phyloP scores from a whole-genome alignment of 2,113 vertebrate genomes.

The Tauraco erythrolophus region DNA sequence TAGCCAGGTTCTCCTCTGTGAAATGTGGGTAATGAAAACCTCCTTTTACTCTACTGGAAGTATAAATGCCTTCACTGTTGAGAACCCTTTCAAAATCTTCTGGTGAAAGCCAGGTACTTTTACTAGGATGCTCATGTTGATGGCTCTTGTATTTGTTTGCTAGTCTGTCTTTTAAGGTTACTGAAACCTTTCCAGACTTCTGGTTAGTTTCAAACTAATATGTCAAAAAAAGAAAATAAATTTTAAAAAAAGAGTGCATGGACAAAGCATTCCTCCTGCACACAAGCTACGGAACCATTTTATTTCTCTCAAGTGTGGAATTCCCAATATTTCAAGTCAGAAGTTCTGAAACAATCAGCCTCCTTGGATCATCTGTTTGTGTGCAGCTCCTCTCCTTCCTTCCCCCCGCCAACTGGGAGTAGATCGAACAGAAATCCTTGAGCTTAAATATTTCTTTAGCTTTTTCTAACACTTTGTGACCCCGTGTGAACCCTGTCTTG shows the following conservation, averaged over 20 bases:
- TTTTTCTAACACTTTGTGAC: background rate
- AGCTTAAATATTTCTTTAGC: conserved; percentile 31
- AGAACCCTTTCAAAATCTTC: background rate
- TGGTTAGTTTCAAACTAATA: conserved; percentile 32
- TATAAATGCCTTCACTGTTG: conserved; percentile 2
- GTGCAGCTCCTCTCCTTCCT: background rate
- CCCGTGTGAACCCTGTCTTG: background rate
- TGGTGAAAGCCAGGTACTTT: conserved; percentile 46
- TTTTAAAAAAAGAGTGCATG: background rate
- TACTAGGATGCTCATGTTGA: conserved; percentile 5
- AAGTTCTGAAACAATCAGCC: background rate
- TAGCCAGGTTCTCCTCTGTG: background rate
- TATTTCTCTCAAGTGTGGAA: background rate
- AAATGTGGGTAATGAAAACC: conserved; percentile 9
- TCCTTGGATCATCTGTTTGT: background rate
- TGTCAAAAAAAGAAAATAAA: background rate
- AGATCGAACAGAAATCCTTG: background rate
- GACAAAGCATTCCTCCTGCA: background rate
- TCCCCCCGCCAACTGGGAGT: background rate
- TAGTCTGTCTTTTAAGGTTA: background rate
- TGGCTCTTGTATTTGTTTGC: conserved; percentile 34
- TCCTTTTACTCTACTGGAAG: background rate
- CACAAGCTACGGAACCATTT: background rate
- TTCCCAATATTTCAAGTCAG: background rate
- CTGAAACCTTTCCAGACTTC: conserved; percentile 36